Conservation (phyloP, 2,113 vertebrate genomes). For the Brachyhypopomus gauderio region DNA sequence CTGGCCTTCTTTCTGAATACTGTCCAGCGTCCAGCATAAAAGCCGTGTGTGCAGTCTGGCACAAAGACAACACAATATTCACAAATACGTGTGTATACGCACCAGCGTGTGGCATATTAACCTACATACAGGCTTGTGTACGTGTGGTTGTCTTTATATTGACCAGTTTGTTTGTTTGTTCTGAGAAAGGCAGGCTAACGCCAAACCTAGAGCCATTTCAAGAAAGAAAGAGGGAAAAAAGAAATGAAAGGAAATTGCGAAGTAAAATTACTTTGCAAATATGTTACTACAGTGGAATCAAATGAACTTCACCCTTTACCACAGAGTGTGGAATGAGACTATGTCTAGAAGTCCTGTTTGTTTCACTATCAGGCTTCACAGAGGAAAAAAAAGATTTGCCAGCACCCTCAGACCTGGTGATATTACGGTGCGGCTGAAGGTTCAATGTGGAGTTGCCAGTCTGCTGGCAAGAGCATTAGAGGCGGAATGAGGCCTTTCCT, state of each 20-base stretch:
- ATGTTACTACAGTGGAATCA: background rate
- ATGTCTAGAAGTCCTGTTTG: background rate
- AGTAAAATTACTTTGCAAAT: background rate
- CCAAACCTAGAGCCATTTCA: background rate
- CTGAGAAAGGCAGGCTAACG: background rate
- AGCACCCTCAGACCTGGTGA: background rate
- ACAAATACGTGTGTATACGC: no score
- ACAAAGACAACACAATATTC: no score
- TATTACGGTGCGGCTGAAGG: background rate
- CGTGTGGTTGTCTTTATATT: no score
- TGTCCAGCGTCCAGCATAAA: no score
- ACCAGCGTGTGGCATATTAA: no score
- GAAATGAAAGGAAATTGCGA: background rate
- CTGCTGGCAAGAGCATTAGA: constrained; percentile 24
- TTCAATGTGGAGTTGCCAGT: background rate
- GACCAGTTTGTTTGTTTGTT: background rate
- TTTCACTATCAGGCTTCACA: background rate
- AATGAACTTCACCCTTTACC: background rate
- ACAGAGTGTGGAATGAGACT: no score
- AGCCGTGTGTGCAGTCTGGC: no score
- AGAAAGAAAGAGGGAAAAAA: background rate
- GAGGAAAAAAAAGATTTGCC: background rate
- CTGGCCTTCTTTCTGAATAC: background rate
- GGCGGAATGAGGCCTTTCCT: background rate
- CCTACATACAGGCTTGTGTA: no score